These are phyloP conservation scores for Gymnoscelis rufifasciata DNA, from an alignment of 2,888 invertebrate genomes.

Conservation along the genomic window DNA sequence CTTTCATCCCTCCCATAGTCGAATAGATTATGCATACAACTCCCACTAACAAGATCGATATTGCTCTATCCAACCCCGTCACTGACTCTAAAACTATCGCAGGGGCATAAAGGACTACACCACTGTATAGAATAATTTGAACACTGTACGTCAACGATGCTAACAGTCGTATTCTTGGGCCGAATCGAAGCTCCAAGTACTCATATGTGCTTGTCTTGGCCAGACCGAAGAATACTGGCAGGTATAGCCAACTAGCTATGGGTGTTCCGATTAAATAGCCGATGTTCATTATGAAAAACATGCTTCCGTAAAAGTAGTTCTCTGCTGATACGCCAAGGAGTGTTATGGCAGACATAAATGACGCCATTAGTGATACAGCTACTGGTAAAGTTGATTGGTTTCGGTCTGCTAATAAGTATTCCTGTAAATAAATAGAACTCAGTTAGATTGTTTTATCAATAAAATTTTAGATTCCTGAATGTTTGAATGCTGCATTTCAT, in stretches of 20 bases:
- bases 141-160: slow-evolving; percentile 91
- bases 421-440: slow-evolving; percentile 68
- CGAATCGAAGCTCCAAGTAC: slow-evolving; percentile 94
- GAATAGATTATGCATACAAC: slow-evolving; percentile 92
- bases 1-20: slow-evolving; percentile 93
- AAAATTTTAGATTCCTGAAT: no score
- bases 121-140: slow-evolving; percentile 94
- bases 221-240: slow-evolving; percentile 91
- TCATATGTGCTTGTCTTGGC: slow-evolving; percentile 94
- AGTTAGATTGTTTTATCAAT: no score
- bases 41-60: slow-evolving; percentile 86
- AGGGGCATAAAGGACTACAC: slow-evolving; percentile 95
- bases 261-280: slow-evolving; percentile 88
- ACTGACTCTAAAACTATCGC: slow-evolving; percentile 93
- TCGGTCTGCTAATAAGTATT: slow-evolving; percentile 89
- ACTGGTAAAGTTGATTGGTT: slow-evolving; percentile 90
- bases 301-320: slow-evolving; percentile 89
- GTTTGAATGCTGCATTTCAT: no score
- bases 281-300: slow-evolving; percentile 87
- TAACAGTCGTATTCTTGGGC: slow-evolving; percentile 83
- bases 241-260: slow-evolving; percentile 85
- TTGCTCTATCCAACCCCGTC: slow-evolving; percentile 85
- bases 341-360: slow-evolving; percentile 94
- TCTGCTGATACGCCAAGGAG: slow-evolving; percentile 93
- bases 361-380: slow-evolving; percentile 94